Evolutionary conservation across 92 coral and sea anemone genomes (phyloP).

Genomic region (Heteractis magnifica): DNA sequence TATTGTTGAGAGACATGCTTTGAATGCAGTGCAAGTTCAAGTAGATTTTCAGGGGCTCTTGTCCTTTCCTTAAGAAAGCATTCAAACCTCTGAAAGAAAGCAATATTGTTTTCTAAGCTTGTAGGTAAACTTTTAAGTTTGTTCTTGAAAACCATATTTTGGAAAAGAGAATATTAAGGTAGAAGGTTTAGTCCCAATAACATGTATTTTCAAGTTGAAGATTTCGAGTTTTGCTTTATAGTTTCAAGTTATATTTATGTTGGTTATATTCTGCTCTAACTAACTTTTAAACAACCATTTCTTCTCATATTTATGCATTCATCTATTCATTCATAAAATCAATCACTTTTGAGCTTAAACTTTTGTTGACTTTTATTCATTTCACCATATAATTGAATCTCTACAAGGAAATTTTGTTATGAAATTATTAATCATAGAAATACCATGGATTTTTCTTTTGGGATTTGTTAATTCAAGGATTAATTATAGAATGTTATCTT

Average conservation of each 20-base stretch:
- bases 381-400: too few species aligned
- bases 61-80: slow-evolving; percentile 2
- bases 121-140: neutral
- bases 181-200: too few species aligned
- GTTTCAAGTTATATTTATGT: too few species aligned
- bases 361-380: too few species aligned
- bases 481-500: neutral
- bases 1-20: neutral
- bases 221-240: too few species aligned
- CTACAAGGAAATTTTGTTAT: neutral
- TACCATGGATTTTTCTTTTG: neutral
- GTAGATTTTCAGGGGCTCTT: neutral
- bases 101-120: neutral
- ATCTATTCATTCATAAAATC: too few species aligned
- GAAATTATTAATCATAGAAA: neutral
- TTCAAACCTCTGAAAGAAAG: neutral
- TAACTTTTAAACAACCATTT: too few species aligned
- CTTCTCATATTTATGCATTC: too few species aligned
- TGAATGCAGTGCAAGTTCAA: neutral
- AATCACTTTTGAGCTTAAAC: too few species aligned
- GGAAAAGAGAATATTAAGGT: too few species aligned
- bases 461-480: neutral
- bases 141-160: neutral
- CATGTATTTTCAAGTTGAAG: too few species aligned
- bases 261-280: too few species aligned